Evolutionary conservation across 2,113 vertebrate genomes (phyloP).

Genomic region (Rostratula benghalensis): DNA sequence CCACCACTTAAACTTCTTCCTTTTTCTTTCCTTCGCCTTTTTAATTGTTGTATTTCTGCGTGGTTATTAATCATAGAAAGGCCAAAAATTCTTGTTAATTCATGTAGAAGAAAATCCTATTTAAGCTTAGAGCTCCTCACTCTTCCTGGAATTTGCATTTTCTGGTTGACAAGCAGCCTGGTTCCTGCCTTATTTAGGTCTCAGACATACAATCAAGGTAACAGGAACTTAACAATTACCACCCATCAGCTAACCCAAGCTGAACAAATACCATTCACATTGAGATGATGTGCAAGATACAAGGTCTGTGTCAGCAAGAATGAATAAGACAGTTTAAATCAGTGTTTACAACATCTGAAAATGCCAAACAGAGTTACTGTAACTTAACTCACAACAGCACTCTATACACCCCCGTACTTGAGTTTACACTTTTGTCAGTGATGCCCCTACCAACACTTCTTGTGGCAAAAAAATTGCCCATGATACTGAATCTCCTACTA

Average conservation of each 20-base stretch:
- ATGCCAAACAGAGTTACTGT: background rate
- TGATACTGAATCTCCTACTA: background rate
- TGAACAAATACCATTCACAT: slow-evolving; percentile 1
- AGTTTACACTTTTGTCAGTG: background rate
- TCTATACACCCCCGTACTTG: background rate
- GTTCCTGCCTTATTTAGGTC: background rate
- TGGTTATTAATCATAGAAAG: background rate
- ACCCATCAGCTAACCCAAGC: background rate
- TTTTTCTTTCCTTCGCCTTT: background rate
- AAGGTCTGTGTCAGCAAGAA: background rate
- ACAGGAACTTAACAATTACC: slow-evolving; percentile 1
- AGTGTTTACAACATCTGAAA: background rate
- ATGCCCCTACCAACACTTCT: background rate
- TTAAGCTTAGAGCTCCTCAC: background rate
- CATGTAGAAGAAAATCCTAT: background rate
- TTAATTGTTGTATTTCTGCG: background rate
- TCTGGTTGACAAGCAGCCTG: background rate
- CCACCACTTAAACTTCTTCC: background rate
- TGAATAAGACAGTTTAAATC: background rate
- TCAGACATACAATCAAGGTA: background rate
- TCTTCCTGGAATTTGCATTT: background rate
- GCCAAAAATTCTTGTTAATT: background rate
- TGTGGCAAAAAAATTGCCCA: background rate
- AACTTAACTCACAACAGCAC: background rate
- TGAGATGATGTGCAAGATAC: background rate